Evolutionary conservation across 30 jellyfish, hydroid and myxozoan species (phyloP).

Genomic region (Hydractinia echinata): DNA sequence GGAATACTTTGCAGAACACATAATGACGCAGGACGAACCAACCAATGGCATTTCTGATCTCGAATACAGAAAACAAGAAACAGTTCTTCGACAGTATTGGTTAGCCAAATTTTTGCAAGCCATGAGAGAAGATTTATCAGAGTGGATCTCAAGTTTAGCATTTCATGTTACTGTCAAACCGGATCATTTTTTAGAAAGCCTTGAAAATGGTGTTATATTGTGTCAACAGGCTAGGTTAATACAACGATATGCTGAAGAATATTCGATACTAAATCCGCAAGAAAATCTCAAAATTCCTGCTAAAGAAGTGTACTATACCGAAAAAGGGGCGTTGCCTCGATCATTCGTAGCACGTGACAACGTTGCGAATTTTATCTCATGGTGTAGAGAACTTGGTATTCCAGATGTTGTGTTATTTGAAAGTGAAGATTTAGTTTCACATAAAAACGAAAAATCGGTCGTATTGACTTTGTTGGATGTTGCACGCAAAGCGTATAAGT

Average conservation of each 20-base stretch:
- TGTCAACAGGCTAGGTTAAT: conserved; percentile 78
- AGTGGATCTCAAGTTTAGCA: conserved; percentile 71
- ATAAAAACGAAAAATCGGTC: conserved; percentile 79
- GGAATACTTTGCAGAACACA: background rate
- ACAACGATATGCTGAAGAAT: conserved; percentile 81
- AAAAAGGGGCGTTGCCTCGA: conserved; percentile 74
- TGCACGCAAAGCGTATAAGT: conserved; percentile 85
- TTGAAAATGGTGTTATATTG: conserved; percentile 85
- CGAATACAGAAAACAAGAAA: background rate
- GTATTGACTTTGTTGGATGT: conserved; percentile 72
- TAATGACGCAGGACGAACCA: conserved; percentile 10
- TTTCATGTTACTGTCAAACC: conserved; percentile 6
- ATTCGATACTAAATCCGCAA: conserved; percentile 18
- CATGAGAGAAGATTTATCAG: conserved; percentile 92
- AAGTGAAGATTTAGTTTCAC: conserved; percentile 87
- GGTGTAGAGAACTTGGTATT: conserved; percentile 96
- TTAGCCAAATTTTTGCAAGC: conserved; percentile 75
- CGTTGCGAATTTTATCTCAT: conserved; percentile 76
- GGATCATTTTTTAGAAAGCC: conserved; percentile 49
- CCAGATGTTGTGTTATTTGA: conserved; percentile 78
- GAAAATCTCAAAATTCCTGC: conserved; percentile 53
- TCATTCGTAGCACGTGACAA: conserved; percentile 90
- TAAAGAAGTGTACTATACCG: conserved; percentile 38
- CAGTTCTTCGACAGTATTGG: conserved; percentile 32
- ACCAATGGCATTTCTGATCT: background rate